These are phyloP conservation scores for Agrilus biguttatus DNA, from an alignment of 2,888 invertebrate genomes.

Conservation along the genomic window DNA sequence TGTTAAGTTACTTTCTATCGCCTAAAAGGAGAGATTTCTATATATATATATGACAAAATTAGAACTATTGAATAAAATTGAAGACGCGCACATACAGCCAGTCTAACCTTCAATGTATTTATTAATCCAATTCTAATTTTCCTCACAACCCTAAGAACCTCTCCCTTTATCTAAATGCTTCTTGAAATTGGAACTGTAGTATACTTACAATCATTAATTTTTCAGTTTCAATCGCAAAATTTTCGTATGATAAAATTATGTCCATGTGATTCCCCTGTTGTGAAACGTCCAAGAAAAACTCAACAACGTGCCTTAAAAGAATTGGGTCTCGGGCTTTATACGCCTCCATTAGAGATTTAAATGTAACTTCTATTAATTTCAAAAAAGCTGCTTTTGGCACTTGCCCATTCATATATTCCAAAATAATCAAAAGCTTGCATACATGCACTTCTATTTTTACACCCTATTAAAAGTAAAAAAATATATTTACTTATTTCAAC, in stretches of 20 bases:
- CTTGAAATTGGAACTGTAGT: too few species aligned
- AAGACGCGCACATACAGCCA: too few species aligned
- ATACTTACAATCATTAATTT: constrained; percentile 24
- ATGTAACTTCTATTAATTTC: constrained; percentile 35
- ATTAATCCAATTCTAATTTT: too few species aligned
- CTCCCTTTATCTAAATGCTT: too few species aligned
- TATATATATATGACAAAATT: neutral
- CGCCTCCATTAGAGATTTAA: constrained; percentile 33
- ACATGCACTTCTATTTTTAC: constrained; percentile 35
- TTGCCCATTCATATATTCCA: constrained; percentile 35
- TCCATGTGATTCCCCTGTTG: constrained; percentile 20
- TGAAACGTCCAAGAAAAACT: constrained; percentile 38
- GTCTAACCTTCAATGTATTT: too few species aligned
- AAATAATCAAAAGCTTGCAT: constrained; percentile 38
- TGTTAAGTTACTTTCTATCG: constrained; percentile 15
- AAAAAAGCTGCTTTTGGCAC: constrained; percentile 34
- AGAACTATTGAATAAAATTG: too few species aligned
- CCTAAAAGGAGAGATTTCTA: constrained; percentile 11
- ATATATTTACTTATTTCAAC: neutral
- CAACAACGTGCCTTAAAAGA: constrained; percentile 35
- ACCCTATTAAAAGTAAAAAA: constrained; percentile 15
- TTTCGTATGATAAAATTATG: constrained; percentile 13
- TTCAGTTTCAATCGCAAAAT: constrained; percentile 27
- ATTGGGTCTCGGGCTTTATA: constrained; percentile 31
- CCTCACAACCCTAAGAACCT: too few species aligned